Conservation (phyloP, 2,797 vertebrate genomes). For the Anomalospiza imberbis region DNA sequence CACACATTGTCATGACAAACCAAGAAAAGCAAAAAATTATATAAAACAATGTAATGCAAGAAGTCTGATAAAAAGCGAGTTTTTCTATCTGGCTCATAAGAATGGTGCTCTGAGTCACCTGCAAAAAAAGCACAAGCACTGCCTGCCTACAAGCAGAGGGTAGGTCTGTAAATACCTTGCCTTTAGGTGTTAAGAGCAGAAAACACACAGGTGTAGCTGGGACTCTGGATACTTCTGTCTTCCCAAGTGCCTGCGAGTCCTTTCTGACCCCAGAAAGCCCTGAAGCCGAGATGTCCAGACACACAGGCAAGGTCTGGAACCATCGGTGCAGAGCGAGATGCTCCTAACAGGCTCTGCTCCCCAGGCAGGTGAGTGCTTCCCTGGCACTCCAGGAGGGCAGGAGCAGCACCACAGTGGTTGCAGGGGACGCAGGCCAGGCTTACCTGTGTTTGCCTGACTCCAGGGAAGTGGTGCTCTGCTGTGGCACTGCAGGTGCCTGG, state of each 20-base stretch:
- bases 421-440: not conserved
- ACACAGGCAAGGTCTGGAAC: not conserved
- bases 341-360: not conserved
- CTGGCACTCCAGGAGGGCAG: not conserved
- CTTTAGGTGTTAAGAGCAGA: not conserved
- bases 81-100: not conserved
- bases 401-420: not conserved
- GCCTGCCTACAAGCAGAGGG: not conserved
- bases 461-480: accelerated
- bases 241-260: not conserved
- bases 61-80: not conserved
- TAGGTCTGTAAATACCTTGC: not conserved
- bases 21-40: not conserved
- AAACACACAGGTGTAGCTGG: not conserved
- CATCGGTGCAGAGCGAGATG: accelerated
- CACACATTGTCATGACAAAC: not conserved
- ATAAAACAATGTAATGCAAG: not conserved
- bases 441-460: not conserved
- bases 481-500: accelerated
- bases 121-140: not conserved
- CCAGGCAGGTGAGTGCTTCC: not conserved
- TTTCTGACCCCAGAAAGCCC: not conserved
- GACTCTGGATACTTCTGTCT: not conserved
- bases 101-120: not conserved
- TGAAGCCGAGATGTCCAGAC: accelerated